Conservation (phyloP, 2,797 vertebrate species). For the Arnoldichthys spilopterus region DNA sequence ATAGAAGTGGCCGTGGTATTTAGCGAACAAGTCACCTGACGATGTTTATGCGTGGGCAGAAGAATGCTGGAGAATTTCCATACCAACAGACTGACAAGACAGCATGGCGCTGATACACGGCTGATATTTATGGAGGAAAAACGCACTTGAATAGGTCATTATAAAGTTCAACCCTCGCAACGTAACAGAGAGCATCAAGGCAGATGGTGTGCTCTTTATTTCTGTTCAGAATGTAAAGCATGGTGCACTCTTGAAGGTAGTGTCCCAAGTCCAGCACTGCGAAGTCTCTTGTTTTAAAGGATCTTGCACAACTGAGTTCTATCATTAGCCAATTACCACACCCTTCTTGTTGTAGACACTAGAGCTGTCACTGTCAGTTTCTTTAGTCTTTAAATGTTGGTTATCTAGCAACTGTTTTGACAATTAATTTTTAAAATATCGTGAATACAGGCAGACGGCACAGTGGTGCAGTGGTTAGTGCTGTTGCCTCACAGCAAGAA, state of each 20-base stretch:
- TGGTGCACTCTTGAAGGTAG: background rate
- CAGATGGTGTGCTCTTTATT: conserved; percentile 9
- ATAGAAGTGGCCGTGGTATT: conserved; percentile 58
- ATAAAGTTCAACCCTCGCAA: conserved; percentile 72
- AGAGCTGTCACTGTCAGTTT: no score
- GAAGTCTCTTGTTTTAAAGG: background rate
- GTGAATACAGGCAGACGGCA: no score
- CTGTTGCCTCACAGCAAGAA: no score
- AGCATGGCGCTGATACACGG: conserved; percentile 67
- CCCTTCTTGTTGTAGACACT: background rate
- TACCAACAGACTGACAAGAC: conserved; percentile 66
- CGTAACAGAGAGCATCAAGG: conserved; percentile 21
- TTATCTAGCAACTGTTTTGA: no score
- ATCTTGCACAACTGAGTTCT: background rate
- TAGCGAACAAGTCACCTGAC: conserved; percentile 56
- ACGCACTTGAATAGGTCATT: conserved; percentile 72
- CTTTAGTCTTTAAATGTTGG: no score
- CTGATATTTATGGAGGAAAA: conserved; percentile 72
- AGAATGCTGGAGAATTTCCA: conserved; percentile 70
- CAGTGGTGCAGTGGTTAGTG: no score
- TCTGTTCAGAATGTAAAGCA: conserved; percentile 4
- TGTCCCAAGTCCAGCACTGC: background rate
- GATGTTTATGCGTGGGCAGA: conserved; percentile 69
- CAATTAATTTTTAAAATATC: no score
- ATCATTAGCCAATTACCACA: background rate